Evolutionary conservation across 2,888 invertebrate genomes (phyloP).

Genomic region (Panzeria rudis): DNA sequence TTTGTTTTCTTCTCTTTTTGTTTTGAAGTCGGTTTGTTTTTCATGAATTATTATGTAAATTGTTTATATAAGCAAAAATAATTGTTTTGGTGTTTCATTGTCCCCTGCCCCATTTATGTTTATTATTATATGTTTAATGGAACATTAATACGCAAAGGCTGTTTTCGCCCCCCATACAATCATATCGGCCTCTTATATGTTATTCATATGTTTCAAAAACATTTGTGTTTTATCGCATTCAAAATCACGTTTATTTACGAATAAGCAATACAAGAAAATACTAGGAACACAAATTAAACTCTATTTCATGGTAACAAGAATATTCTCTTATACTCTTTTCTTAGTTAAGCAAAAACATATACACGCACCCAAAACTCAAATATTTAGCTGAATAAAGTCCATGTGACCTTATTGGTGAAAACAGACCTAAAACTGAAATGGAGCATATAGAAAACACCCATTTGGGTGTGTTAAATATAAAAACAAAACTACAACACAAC

Average conservation of each 20-base stretch:
- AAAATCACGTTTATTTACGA: not conserved
- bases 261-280: slow-evolving; percentile 2
- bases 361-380: not conserved
- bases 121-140: no score
- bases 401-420: slow-evolving; percentile 63
- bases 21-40: no score
- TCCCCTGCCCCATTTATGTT: no score
- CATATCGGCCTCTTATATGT: no score
- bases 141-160: no score
- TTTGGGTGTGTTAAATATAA: slow-evolving; percentile 68
- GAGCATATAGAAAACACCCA: slow-evolving; percentile 65
- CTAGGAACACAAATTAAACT: not conserved
- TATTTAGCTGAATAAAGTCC: slow-evolving; percentile 44
- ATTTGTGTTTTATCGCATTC: not conserved
- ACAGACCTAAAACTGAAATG: slow-evolving; percentile 40
- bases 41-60: no score
- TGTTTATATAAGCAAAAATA: no score
- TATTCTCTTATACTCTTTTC: slow-evolving; percentile 36
- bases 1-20: no score
- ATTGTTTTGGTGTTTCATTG: no score
- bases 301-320: not conserved
- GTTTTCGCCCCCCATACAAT: no score
- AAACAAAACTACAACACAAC: slow-evolving; percentile 50
- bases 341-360: not conserved
- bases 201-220: not conserved